Conservation (phyloP, 2,888 invertebrate species). For the Andrena dorsata region DNA sequence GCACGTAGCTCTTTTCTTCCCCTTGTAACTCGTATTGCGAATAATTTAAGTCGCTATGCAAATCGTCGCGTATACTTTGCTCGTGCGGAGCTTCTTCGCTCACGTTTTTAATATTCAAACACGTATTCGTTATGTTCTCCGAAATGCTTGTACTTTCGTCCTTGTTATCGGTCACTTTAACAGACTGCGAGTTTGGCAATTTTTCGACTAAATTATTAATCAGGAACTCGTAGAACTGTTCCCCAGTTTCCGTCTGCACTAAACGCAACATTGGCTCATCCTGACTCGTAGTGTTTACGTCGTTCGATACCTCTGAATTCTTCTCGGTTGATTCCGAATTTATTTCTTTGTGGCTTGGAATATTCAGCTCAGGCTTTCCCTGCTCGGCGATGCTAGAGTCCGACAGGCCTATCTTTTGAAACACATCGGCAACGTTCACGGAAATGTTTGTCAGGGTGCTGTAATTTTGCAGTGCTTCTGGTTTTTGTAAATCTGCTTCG, state of each 20-base stretch:
- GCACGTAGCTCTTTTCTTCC: conserved; percentile 53
- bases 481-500: conserved; percentile 32
- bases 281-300: conserved; percentile 33
- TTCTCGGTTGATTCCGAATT: conserved; percentile 26
- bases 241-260: conserved; percentile 77
- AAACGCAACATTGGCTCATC: conserved; percentile 74
- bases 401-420: conserved; percentile 51
- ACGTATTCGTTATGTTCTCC: conserved; percentile 8
- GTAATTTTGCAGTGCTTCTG: conserved; percentile 30
- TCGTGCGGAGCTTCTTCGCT: conserved; percentile 33
- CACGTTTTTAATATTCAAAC: conserved; percentile 13
- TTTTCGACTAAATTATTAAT: conserved; percentile 76
- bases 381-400: conserved; percentile 29
- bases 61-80: conserved; percentile 45
- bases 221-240: conserved; percentile 80
- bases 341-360: conserved; percentile 21
- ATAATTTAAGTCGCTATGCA: conserved; percentile 59
- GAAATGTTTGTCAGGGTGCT: conserved; percentile 29
- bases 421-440: conserved; percentile 47
- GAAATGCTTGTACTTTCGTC: conserved; percentile 32
- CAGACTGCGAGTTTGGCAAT: conserved; percentile 37
- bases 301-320: conserved; percentile 12
- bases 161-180: conserved; percentile 36
- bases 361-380: conserved; percentile 33
- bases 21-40: conserved; percentile 57